phyloP scores from a whole-genome alignment of 1,140 invertebrate species.

The Episyrphus balteatus region DNA sequence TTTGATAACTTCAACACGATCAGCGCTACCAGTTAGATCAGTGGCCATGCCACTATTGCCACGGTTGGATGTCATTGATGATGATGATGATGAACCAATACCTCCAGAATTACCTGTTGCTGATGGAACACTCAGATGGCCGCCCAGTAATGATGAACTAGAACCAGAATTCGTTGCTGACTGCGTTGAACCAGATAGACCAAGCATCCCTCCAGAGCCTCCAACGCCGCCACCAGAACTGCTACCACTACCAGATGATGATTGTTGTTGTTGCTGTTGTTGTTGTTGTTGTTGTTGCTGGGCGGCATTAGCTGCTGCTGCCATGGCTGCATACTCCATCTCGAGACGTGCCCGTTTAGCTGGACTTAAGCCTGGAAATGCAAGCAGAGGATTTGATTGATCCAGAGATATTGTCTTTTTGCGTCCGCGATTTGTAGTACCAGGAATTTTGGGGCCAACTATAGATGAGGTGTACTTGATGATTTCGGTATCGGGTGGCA shows the following conservation, averaged over 20 bases:
- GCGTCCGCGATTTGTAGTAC: slow-evolving; percentile 66
- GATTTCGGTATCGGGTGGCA: slow-evolving; percentile 80
- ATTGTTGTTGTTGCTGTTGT: slow-evolving; percentile 8
- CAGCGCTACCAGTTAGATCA: slow-evolving; percentile 21
- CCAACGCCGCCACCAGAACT: slow-evolving; percentile 1
- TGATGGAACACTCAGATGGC: slow-evolving; percentile 5
- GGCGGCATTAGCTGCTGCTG: slow-evolving; percentile 20
- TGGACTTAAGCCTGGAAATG: slow-evolving; percentile 48
- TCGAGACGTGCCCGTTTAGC: slow-evolving; percentile 42
- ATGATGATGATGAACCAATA: slow-evolving; percentile 12
- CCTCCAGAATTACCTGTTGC: slow-evolving; percentile 1
- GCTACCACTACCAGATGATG: slow-evolving; percentile 13
- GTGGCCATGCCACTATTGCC: slow-evolving; percentile 8
- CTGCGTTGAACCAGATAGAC: no score
- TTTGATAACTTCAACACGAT: slow-evolving; percentile 67
- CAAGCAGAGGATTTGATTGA: slow-evolving; percentile 52
- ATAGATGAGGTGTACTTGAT: slow-evolving; percentile 79
- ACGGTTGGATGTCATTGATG: slow-evolving; percentile 19
- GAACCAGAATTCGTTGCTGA: no score
- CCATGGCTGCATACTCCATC: slow-evolving; percentile 42
- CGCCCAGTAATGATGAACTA: not conserved
- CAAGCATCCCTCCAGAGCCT: not conserved
- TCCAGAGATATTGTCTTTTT: slow-evolving; percentile 80
- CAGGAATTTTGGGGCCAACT: slow-evolving; percentile 68
- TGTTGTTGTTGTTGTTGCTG: slow-evolving; percentile 26